phyloP scores from a whole-genome alignment of 2,888 invertebrate genomes.

The Drosophila heteroneura region DNA sequence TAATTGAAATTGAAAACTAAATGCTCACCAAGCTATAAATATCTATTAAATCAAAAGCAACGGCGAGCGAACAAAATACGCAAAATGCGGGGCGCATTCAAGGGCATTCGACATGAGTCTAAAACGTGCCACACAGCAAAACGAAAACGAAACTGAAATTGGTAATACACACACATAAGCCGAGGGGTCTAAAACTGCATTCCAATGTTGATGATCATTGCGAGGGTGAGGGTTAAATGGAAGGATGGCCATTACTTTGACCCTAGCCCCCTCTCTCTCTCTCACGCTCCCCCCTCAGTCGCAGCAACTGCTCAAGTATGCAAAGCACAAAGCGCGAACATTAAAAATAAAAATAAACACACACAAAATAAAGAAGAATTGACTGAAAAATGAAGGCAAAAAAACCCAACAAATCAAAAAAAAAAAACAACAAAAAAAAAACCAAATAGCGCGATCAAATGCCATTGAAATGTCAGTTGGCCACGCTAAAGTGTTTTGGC shows the following conservation, averaged over 20 bases:
- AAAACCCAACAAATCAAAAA: conserved; percentile 16
- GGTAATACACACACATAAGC: conserved; percentile 14
- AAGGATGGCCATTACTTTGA: conserved; percentile 38
- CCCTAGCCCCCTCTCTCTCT: conserved; percentile 11
- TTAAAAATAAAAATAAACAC: conserved; percentile 4
- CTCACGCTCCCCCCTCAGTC: no score
- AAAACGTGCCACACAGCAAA: conserved; percentile 47
- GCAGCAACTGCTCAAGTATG: conserved; percentile 48
- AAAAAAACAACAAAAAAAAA: neutral
- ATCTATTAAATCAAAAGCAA: conserved; percentile 10
- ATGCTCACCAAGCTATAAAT: conserved; percentile 36
- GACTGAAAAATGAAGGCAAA: conserved; percentile 33
- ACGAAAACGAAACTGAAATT: conserved; percentile 31
- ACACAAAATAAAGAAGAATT: conserved; percentile 2
- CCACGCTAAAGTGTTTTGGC: conserved; percentile 22
- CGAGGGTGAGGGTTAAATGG: conserved; percentile 49
- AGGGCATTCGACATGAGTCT: conserved; percentile 53
- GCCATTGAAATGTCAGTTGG: conserved; percentile 62
- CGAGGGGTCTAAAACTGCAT: conserved; percentile 55
- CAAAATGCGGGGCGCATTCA: conserved; percentile 32
- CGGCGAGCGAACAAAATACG: conserved; percentile 32
- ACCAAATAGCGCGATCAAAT: conserved; percentile 54
- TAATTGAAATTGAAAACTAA: conserved; percentile 53
- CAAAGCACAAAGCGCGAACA: conserved; percentile 49
- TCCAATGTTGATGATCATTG: conserved; percentile 49